A percentile compares a stretch with the other conserved stretches of the same genome.
These are phyloP conservation scores for Phymorhynchus buccinoides DNA, from an alignment of 1,140 invertebrate genomes.

Conservation along the genomic window DNA sequence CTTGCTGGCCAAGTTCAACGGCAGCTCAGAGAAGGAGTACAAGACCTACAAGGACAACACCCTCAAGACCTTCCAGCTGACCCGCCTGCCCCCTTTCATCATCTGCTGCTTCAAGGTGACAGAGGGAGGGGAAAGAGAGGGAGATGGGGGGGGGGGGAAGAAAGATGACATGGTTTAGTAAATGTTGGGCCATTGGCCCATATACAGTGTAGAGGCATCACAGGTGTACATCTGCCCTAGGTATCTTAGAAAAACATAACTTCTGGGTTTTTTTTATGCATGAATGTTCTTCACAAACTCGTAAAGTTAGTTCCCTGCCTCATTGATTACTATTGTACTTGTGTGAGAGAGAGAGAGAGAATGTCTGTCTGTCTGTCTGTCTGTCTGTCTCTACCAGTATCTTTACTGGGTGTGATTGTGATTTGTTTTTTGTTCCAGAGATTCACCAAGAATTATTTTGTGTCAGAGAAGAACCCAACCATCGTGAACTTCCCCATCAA, in stretches of 20 bases:
- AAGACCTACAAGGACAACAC: slow-evolving; percentile 99
- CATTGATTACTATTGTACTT: too few relatives aligned
- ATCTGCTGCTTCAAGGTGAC: slow-evolving; percentile 95
- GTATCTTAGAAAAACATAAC: too few relatives aligned
- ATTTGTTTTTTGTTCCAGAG: slow-evolving; percentile 77
- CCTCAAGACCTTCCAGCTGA: slow-evolving; percentile 97
- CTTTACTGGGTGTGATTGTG: neutral
- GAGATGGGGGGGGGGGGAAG: neutral
- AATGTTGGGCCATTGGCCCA: too few relatives aligned
- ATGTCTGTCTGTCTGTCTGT: neutral
- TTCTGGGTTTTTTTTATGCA: too few relatives aligned
- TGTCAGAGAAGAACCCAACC: slow-evolving; percentile 99
- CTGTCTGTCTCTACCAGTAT: neutral
- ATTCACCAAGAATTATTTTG: slow-evolving; percentile 99
- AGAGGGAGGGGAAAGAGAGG: neutral
- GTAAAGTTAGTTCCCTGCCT: too few relatives aligned
- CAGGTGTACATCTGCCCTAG: too few relatives aligned
- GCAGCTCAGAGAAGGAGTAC: slow-evolving; percentile 95
- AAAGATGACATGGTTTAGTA: too few relatives aligned
- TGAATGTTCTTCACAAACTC: too few relatives aligned
- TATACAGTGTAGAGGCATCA: too few relatives aligned
- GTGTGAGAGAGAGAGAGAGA: too few relatives aligned
- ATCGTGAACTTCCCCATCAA: slow-evolving; percentile 99
- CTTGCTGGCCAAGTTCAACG: slow-evolving; percentile 96
- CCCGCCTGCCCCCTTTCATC: slow-evolving; percentile 94